Percentiles rank a stretch among this genome's conserved stretches.
These are phyloP conservation scores for Sturnus vulgaris DNA, from an alignment of 2,113 vertebrate genomes.

Conservation along the genomic window DNA sequence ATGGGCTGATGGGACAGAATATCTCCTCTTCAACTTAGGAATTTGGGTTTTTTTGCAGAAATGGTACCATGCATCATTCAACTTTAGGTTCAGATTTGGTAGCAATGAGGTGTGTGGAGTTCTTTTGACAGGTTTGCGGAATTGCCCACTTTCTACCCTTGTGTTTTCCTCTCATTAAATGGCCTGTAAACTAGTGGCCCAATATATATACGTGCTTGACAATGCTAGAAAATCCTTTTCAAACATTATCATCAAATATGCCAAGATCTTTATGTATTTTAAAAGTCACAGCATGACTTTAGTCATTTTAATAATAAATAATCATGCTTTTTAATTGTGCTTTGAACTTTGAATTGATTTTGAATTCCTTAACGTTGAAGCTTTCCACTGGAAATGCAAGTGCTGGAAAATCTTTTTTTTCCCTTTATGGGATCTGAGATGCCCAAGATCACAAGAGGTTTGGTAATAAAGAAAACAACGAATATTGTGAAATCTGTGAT, in stretches of 20 bases:
- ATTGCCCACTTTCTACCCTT: neutral
- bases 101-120: neutral
- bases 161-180: neutral
- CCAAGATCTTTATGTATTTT: neutral
- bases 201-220: neutral
- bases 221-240: neutral
- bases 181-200: neutral
- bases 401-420: neutral
- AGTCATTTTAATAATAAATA: neutral
- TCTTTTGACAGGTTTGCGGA: neutral
- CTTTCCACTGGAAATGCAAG: neutral
- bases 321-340: neutral
- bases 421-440: neutral
- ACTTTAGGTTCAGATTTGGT: neutral
- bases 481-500: neutral
- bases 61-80: accelerated
- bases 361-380: neutral
- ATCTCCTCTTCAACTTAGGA: slow-evolving; percentile 11
- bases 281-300: neutral
- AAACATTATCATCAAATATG: neutral
- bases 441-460: neutral
- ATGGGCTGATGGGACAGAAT: slow-evolving; percentile 15
- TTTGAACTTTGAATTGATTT: neutral
- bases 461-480: neutral
- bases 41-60: neutral